Percentiles rank a stretch among this genome's conserved stretches.
phyloP scores from a whole-genome alignment of 2,113 vertebrate species.

The Capreolus pygargus region DNA sequence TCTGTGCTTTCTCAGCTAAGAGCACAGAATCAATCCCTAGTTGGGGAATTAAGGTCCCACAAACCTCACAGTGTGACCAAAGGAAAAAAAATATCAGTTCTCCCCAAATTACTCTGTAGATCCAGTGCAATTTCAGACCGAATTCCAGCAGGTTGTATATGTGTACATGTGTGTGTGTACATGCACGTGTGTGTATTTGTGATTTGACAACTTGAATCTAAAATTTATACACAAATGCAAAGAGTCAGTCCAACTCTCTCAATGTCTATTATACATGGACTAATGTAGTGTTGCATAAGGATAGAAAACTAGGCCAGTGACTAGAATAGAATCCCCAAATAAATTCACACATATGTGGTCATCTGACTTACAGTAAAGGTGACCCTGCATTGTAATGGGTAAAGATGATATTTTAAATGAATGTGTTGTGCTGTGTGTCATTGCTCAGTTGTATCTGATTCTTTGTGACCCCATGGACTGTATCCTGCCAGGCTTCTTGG shows the following conservation, averaged over 20 bases:
- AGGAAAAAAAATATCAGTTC: background rate
- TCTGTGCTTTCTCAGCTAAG: fast-evolving
- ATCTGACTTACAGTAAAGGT: background rate
- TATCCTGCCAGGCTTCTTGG: background rate
- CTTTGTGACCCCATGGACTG: background rate
- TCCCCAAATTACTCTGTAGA: background rate
- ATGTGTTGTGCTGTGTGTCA: background rate
- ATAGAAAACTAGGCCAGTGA: background rate
- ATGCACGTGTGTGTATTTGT: background rate
- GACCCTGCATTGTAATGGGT: background rate
- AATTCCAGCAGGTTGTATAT: background rate
- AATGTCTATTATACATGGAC: background rate
- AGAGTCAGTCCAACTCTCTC: background rate
- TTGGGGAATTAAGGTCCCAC: background rate
- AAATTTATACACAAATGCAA: background rate
- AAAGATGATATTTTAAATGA: background rate
- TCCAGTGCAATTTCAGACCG: background rate
- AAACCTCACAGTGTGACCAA: background rate
- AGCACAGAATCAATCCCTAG: background rate
- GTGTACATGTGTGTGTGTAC: background rate
- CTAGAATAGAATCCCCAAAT: background rate
- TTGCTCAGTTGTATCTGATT: background rate
- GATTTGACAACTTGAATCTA: background rate
- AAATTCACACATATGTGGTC: background rate
- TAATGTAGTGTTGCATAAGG: background rate